Base-by-base conservation (phyloP, 2,113 vertebrate genomes). In the Oryzias woworae region DNA sequence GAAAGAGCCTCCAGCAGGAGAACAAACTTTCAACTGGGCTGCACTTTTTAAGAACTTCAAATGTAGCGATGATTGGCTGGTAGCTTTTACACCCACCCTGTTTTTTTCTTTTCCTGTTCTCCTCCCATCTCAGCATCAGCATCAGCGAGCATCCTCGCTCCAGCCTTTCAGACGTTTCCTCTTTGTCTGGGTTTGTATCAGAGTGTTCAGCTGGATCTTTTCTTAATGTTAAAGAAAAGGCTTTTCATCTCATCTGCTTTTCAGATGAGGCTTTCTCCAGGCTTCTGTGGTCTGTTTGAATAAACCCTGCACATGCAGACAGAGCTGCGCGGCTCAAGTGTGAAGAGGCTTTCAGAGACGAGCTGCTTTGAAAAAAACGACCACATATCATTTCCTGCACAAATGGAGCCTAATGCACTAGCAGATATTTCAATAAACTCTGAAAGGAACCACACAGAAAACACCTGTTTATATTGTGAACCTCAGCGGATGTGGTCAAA, bases 231-330 rank as follows among this genome's bases (percentile, higher is more conserved):
- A 60, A 67, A 75, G 56, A 36, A 63, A 42, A 63, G 36, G 18
- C 69, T 66, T 82, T 85, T 78, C 52, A 69, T 77, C 77, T 73
- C 22, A 1, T 52, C 68, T 48, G 66, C 73, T 78, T 81, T 80
- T 85, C 72, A 84, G 72, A 53, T 18, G 68, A 53, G 60, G 69
- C 69, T 66, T 69, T 81, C 70, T 74, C 58, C 44, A 20, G 45
- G 0, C 59, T 65, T 68, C 52, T 28, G 75, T 16, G 36, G 55
- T 59, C 61, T 53, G 26, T 72, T 64, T 68, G 64, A 23, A 55
- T 62, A 68, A 73, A 52, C 63, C 43, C 42, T 53, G 61, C 50
- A 45, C 47, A 43, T 46, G 75, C 53, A 79, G 43, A 74, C 68
- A 28, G 22, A 36, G 49, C 50, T 51, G 71, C 18, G 52, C 51